Evolutionary conservation across 2,888 invertebrate species (phyloP).

Genomic region (Atrina japonica): DNA sequence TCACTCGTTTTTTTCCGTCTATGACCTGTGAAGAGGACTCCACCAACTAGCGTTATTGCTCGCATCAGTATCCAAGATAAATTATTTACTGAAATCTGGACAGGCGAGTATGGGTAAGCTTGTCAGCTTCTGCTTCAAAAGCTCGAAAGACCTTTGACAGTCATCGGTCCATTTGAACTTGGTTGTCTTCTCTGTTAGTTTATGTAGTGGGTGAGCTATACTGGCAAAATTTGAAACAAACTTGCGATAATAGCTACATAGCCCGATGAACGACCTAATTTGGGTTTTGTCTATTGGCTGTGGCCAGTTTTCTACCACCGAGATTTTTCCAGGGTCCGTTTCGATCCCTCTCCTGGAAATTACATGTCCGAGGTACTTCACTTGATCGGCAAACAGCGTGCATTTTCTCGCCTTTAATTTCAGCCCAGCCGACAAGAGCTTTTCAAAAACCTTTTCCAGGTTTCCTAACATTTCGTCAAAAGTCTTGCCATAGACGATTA

Average conservation of each 20-base stretch:
- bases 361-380: constrained; percentile 25
- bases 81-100: not conserved
- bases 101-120: not conserved
- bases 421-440: constrained; percentile 26
- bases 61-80: constrained; percentile 9
- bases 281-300: not conserved
- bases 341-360: constrained; percentile 22
- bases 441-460: constrained; percentile 19
- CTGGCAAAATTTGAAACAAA: not conserved
- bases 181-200: not conserved
- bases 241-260: not conserved
- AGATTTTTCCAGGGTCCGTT: constrained; percentile 11
- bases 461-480: constrained; percentile 26
- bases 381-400: constrained; percentile 16
- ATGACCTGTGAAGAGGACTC: not conserved
- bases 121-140: not conserved
- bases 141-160: not conserved
- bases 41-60: no score
- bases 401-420: constrained; percentile 30
- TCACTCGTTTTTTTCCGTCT: not conserved
- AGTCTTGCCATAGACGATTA: constrained; percentile 30
- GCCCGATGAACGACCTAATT: not conserved
- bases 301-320: not conserved
- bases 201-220: not conserved
- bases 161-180: constrained; percentile 6